These are phyloP conservation scores for Phenganax stokvisi DNA, from an alignment of 92 coral and sea anemone species.

Conservation along the genomic window DNA sequence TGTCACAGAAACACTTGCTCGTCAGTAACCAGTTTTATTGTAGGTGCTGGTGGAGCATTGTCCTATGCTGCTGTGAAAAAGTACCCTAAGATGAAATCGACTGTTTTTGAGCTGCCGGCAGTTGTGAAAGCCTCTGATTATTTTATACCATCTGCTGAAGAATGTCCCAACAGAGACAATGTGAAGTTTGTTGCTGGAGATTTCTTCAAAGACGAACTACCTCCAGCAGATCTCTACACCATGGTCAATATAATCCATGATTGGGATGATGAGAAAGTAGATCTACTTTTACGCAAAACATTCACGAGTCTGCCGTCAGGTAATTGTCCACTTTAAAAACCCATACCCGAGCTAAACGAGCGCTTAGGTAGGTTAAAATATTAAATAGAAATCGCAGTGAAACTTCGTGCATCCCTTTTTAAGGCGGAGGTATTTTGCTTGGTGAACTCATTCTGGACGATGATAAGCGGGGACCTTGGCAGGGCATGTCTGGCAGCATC, in stretches of 20 bases:
- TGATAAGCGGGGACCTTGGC: too few relatives aligned
- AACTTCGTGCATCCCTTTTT: too few relatives aligned
- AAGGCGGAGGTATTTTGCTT: too few relatives aligned
- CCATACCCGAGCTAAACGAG: too few relatives aligned
- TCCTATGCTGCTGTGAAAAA: conserved; percentile 58
- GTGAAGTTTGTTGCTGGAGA: conserved; percentile 57
- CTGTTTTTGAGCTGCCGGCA: too few relatives aligned
- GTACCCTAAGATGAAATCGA: conserved; percentile 43
- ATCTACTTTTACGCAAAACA: conserved; percentile 51
- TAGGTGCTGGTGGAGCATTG: conserved; percentile 56
- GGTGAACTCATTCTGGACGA: too few relatives aligned
- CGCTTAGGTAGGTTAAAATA: too few relatives aligned
- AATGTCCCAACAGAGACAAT: conserved; percentile 10
- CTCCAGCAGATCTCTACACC: conserved; percentile 62
- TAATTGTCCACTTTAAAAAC: background rate
- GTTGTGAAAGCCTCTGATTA: conserved; percentile 13
- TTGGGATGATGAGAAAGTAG: conserved; percentile 60
- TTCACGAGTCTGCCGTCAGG: conserved; percentile 61
- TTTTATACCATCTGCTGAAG: too few relatives aligned
- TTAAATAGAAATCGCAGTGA: too few relatives aligned
- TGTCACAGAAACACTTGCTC: too few relatives aligned
- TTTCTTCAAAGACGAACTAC: conserved; percentile 58
- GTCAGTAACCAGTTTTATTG: too few relatives aligned
- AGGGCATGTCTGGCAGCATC: too few relatives aligned
- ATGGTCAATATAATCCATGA: conserved; percentile 55